Evolutionary conservation across 2,888 invertebrate species (phyloP).

Genomic region (Campopleginae sp.): DNA sequence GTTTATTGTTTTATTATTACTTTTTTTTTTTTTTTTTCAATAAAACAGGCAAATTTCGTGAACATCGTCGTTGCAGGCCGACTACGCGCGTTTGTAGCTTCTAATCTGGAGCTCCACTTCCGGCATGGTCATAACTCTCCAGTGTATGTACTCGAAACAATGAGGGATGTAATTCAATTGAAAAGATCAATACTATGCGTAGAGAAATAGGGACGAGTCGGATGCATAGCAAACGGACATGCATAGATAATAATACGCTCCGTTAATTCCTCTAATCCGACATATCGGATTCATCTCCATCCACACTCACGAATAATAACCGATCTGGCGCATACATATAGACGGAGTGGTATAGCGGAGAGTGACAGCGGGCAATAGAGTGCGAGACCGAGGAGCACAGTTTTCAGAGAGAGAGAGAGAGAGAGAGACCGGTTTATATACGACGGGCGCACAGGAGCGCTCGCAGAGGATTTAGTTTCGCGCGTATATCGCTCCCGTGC

Average conservation of each 20-base stretch:
- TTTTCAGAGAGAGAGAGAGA: constrained; percentile 11
- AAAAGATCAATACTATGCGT: constrained; percentile 24
- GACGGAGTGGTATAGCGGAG: constrained; percentile 17
- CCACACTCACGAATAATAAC: constrained; percentile 44
- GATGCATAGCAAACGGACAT: constrained; percentile 32
- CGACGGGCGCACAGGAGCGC: neutral
- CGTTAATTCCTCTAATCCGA: constrained; percentile 47
- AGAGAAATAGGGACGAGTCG: constrained; percentile 14
- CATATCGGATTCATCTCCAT: constrained; percentile 45
- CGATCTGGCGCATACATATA: constrained; percentile 30
- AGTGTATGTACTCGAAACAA: neutral
- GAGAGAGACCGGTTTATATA: constrained; percentile 7
- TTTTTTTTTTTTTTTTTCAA: too few relatives aligned
- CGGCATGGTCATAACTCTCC: neutral
- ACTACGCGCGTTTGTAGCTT: neutral
- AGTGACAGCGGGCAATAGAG: constrained; percentile 17
- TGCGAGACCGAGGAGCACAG: neutral
- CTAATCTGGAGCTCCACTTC: neutral
- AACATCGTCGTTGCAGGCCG: too few relatives aligned
- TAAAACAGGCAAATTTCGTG: too few relatives aligned
- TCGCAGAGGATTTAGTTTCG: constrained; percentile 25
- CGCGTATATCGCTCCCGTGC: constrained; percentile 25
- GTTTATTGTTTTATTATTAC: neutral
- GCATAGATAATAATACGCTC: constrained; percentile 48
- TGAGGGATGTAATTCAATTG: constrained; percentile 22